A percentile compares a stretch with the other conserved stretches of the same genome.
Conservation (phyloP, 2,797 vertebrate species). For the Crocodylus rhombifer region DNA sequence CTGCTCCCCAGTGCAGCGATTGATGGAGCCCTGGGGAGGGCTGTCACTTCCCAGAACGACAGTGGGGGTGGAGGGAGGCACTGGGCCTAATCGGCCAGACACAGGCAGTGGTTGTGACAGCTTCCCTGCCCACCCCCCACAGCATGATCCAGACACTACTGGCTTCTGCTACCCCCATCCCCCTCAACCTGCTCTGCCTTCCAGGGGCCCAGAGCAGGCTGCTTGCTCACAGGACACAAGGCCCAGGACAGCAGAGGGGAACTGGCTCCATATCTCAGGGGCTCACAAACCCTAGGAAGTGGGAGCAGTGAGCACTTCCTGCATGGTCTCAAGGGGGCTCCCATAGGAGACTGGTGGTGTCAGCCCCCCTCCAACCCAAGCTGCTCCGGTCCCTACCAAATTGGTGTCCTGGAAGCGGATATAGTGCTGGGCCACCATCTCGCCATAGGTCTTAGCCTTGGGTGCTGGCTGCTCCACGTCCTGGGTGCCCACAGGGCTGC, state of each 20-base stretch:
- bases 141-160: too few species aligned
- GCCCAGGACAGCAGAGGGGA: too few species aligned
- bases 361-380: neutral
- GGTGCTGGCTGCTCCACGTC: conserved; percentile 15
- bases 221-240: too few species aligned
- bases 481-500: neutral
- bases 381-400: conserved; percentile 80
- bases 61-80: too few species aligned
- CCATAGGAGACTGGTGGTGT: neutral
- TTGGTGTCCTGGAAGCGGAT: conserved; percentile 88
- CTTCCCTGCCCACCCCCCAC: too few species aligned
- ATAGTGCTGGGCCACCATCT: conserved; percentile 84
- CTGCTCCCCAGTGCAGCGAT: too few species aligned
- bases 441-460: conserved; percentile 83
- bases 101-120: neutral
- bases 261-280: neutral
- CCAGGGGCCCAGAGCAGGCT: too few species aligned
- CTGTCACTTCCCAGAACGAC: too few species aligned
- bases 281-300: neutral
- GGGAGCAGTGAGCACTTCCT: neutral
- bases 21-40: too few species aligned
- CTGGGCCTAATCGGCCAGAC: too few species aligned
- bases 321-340: too few species aligned
- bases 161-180: too few species aligned
- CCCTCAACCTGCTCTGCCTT: fast-evolving